A percentile compares a stretch with the other conserved stretches of the same genome.
Evolutionary conservation across 2,888 invertebrate species (phyloP).

Genomic region (Rhagonycha fulva): DNA sequence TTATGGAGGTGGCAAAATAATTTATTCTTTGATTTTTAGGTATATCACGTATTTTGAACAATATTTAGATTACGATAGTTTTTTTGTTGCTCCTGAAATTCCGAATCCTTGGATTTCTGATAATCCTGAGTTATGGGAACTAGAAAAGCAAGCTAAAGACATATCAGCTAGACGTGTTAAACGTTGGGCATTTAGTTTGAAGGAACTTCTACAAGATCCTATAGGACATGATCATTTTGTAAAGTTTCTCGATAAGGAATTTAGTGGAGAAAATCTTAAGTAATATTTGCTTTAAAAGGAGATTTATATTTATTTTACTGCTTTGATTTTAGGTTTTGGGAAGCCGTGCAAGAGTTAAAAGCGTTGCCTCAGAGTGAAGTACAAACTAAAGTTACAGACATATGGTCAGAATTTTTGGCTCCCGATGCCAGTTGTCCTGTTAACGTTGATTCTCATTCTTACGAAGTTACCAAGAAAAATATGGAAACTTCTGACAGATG

Average conservation of each 20-base stretch:
- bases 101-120: conserved; percentile 98
- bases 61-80: conserved; percentile 94
- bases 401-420: conserved; percentile 92
- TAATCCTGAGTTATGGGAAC: conserved; percentile 96
- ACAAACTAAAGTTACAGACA: conserved; percentile 78
- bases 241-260: conserved; percentile 95
- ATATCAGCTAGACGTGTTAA: conserved; percentile 91
- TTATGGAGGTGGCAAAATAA: neutral
- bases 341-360: conserved; percentile 92
- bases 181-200: conserved; percentile 95
- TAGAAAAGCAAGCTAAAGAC: conserved; percentile 91
- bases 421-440: conserved; percentile 95
- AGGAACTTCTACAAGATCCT: conserved; percentile 93
- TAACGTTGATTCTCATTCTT: conserved; percentile 93
- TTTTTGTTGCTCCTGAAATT: conserved; percentile 89
- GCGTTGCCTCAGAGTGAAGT: conserved; percentile 86
- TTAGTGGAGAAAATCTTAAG: conserved; percentile 98
- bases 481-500: conserved; percentile 85
- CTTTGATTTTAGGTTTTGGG: conserved; percentile 78
- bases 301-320: neutral
- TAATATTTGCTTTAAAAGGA: conserved; percentile 56
- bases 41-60: conserved; percentile 92
- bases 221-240: conserved; percentile 95
- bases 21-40: conserved; percentile 55
- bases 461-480: conserved; percentile 81